A percentile compares a stretch with the other conserved stretches of the same genome.
Conservation (phyloP, 1,140 invertebrate species). For the Drosophila kurseongensis region DNA sequence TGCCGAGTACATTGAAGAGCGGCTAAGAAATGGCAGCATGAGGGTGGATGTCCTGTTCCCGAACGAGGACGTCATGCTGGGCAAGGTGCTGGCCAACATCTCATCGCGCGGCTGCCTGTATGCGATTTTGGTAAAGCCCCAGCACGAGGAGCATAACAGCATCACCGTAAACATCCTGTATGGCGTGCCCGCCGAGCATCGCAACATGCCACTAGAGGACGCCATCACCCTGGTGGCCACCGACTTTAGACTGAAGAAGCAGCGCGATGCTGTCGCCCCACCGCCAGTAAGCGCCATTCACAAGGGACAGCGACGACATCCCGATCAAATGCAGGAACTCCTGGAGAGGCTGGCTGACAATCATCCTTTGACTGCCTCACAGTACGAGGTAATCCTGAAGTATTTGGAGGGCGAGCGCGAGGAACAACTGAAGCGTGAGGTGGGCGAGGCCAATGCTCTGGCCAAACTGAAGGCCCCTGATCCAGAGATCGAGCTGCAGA, state of each 20-base stretch:
- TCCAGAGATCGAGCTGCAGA: constrained; percentile 87
- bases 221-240: constrained; percentile 91
- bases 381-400: constrained; percentile 92
- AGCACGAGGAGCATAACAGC: constrained; percentile 93
- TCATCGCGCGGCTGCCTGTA: constrained; percentile 93
- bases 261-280: constrained; percentile 34
- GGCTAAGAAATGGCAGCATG: constrained; percentile 92
- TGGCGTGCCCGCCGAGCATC: constrained; percentile 94
- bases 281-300: constrained; percentile 1
- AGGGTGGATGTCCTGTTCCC: constrained; percentile 95
- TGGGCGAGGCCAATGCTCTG: constrained; percentile 86
- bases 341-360: constrained; percentile 93
- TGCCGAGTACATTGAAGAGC: constrained; percentile 94
- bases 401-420: constrained; percentile 92
- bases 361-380: constrained; percentile 90
- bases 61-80: constrained; percentile 93
- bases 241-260: constrained; percentile 92
- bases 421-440: constrained; percentile 89
- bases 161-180: constrained; percentile 96
- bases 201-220: constrained; percentile 97
- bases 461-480: constrained; percentile 85
- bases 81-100: constrained; percentile 94
- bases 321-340: constrained; percentile 90
- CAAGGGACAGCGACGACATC: constrained; percentile 84
- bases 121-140: constrained; percentile 93